Conservation (phyloP, 1,140 invertebrate genomes). For the Lasaia peninsularis region DNA sequence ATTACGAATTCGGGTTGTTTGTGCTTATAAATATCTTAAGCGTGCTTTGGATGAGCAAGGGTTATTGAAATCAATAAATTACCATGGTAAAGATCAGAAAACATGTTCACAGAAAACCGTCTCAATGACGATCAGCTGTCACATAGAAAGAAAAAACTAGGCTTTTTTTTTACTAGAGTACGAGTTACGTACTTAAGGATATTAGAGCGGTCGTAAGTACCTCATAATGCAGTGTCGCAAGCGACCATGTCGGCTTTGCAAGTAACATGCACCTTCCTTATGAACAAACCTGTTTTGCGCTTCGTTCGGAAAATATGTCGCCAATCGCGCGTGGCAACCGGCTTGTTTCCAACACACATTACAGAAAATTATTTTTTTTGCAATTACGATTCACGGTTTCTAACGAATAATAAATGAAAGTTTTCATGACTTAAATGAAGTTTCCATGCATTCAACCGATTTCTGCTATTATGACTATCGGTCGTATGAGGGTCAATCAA, state of each 20-base stretch:
- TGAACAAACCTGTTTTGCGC: slow-evolving; percentile 61
- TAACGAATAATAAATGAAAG: neutral
- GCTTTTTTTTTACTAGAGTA: slow-evolving; percentile 2
- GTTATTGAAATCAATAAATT: too few species aligned
- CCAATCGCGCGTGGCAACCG: slow-evolving; percentile 56
- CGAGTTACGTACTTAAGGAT: slow-evolving; percentile 21
- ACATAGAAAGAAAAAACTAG: neutral
- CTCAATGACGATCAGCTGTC: neutral
- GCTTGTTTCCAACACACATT: slow-evolving; percentile 56
- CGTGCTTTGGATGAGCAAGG: too few species aligned
- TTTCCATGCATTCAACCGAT: neutral
- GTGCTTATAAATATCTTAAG: too few species aligned
- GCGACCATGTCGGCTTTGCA: slow-evolving; percentile 44
- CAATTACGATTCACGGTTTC: slow-evolving; percentile 27
- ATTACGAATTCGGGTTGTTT: too few species aligned
- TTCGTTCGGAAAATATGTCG: slow-evolving; percentile 68
- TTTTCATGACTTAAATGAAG: neutral
- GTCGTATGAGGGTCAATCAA: too few species aligned
- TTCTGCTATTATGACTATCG: neutral
- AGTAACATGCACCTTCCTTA: slow-evolving; percentile 52
- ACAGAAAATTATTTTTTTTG: slow-evolving; percentile 53
- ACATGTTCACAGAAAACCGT: neutral
- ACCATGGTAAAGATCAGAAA: neutral
- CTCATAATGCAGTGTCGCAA: slow-evolving; percentile 57
- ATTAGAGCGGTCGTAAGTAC: slow-evolving; percentile 45